Evolutionary conservation across 2,797 vertebrate genomes (phyloP), one percentile per base, ranked within the genome.

Genomic region (Parotocinclus haroldoi): DNA sequence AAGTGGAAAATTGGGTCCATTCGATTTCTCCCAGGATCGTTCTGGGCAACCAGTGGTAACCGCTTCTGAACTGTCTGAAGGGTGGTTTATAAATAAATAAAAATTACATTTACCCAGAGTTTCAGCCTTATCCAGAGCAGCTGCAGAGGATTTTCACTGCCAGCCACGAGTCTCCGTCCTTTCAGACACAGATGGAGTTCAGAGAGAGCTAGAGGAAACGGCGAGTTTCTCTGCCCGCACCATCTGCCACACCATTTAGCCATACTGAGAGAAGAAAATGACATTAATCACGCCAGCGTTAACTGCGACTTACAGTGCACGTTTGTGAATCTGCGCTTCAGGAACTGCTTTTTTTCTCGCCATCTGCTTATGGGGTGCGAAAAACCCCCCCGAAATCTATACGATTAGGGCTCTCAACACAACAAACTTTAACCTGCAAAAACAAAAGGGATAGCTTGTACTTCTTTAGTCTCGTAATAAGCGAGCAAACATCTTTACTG

Each of bases 201-300:
- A 54, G 56, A 72, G 61, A 55, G 12, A 63, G 38, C 55, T 37
- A 36, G 44, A 44, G 58, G 46, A 67, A 66, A 44, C 40, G 62
- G 46, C 7, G 18, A n/a, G 46, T 19, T 48, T n/a, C 19, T 51
- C 63, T 63, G 54, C 16, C 63, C 45, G 17, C 53, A 64, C 46
- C 64, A 68, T 56, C 52, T 74, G 60, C 60, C 63, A n/a, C 55
- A 40, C 56, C 17, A 13, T 65, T 66, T 52, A 52, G 45, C 50
- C 55, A 27, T 46, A 58, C 36, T 57, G 27, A 54, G 49, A 56
- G 10, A 37, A 44, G 56, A 55, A 49, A 64, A 74, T 12, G 68
- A 68, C 50, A 63, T 74, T 69, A 66, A 77, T 73, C 58, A 69
- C 56, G 53, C 14, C 59, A 59, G 62, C 66, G 56, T 72, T 69